Evolutionary conservation across 2,113 vertebrate genomes (phyloP), one percentile per base, ranked within the genome.

Genomic region (Mormyrus iriodes): DNA sequence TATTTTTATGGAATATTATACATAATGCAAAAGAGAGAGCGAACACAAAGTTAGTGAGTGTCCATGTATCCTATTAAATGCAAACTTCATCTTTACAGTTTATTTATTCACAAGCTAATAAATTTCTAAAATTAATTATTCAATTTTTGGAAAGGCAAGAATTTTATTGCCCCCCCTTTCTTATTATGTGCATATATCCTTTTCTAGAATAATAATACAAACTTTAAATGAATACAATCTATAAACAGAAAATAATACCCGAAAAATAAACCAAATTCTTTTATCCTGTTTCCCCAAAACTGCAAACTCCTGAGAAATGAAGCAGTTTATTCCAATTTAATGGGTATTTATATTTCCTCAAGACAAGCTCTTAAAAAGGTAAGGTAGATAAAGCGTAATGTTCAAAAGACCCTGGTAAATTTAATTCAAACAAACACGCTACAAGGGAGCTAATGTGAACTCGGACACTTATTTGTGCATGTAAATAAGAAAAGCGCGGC

Each of bases 391-490:
- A 61, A 58, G 44, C n/a, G 61, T 58, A 85, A 83, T 39, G n/a
- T 58, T n/a, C 49, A 27, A 24, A 4, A 27, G 46, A 8, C 42
- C 51, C 48, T 24, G 35, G 51, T 55, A 44, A 52, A 88, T 49
- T 39, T 88, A 84, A 84, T 85, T 83, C 76, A 89, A 89, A 58
- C 49, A 42, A 55, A 39, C 79, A 85, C 27, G 52, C 46, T 61
- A 21, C 52, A 58, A 31, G 19, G 9, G 27, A 24, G 79, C 52
- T 85, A 85, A 84, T 85, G 52, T 44, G 42, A 44, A 39, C 83
- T 46, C 2, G 6, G 19, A 61, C 27, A 61, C n/a, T 58, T 84
- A 89, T 84, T 84, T 27, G 79, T 84, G 85, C 51, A 35, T 53
- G 49, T 89, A 85, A 89, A 89, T 89, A 84, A 58, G 69, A 44